A percentile compares a stretch with the other conserved stretches of the same genome.
Evolutionary conservation across 30 jellyfish, hydroid and myxozoan species (phyloP).

Genomic region (Aurelia sp.): DNA sequence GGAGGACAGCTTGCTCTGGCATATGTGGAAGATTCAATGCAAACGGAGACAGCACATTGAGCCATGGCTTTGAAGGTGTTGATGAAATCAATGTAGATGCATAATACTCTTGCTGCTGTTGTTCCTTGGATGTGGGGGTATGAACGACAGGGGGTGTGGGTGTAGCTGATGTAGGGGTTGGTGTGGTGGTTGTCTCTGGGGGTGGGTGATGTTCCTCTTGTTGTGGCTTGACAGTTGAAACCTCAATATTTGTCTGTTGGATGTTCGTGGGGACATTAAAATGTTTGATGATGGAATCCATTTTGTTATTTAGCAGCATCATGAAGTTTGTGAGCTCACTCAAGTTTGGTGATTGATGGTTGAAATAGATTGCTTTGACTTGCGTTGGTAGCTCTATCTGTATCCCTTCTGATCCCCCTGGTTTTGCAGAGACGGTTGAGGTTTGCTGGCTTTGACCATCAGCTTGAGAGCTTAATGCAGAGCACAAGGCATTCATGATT

Average conservation of each 20-base stretch:
- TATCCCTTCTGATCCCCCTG: constrained; percentile 82
- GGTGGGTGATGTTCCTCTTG: constrained; percentile 52
- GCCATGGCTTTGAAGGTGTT: constrained; percentile 69
- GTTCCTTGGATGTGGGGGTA: constrained; percentile 89
- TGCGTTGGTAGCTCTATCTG: constrained; percentile 89
- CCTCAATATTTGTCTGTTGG: constrained; percentile 48
- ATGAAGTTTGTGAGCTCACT: constrained; percentile 68
- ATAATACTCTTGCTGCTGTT: constrained; percentile 91
- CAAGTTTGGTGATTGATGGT: constrained; percentile 72
- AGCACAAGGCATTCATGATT: constrained; percentile 74
- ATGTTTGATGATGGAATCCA: constrained; percentile 90
- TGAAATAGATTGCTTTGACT: constrained; percentile 83
- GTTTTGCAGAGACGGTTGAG: constrained; percentile 73
- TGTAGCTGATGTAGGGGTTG: constrained; percentile 47
- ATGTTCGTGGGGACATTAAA: constrained; percentile 83
- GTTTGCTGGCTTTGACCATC: constrained; percentile 74
- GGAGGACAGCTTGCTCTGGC: constrained; percentile 60
- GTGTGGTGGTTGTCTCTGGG: constrained; percentile 47
- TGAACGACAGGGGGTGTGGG: constrained; percentile 68
- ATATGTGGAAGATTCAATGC: constrained; percentile 54
- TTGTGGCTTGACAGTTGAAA: constrained; percentile 41
- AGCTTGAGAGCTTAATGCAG: constrained; percentile 74
- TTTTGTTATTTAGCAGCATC: constrained; percentile 72
- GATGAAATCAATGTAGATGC: constrained; percentile 83
- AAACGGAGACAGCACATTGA: constrained; percentile 60